Evolutionary conservation across 2,113 vertebrate genomes (phyloP).

Genomic region (Anhinga anhinga): DNA sequence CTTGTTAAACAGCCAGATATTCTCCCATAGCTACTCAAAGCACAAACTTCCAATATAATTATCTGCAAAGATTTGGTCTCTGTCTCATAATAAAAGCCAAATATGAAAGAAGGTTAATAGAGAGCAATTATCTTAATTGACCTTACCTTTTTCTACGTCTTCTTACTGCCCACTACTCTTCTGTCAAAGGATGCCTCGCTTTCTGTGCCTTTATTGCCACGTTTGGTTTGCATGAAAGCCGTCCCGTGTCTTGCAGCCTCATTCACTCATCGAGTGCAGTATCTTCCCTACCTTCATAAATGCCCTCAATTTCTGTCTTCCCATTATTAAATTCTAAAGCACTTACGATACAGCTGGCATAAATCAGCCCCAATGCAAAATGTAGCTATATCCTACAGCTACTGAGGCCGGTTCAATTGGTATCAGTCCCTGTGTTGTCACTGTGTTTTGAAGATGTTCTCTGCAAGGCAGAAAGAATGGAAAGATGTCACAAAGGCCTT

Average conservation of each 20-base stretch:
- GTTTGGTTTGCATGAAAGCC: not conserved
- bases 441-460: not conserved
- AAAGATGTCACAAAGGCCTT: not conserved
- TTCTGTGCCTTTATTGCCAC: not conserved
- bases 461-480: not conserved
- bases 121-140: not conserved
- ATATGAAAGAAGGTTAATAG: not conserved
- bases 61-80: not conserved
- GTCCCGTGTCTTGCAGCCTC: not conserved
- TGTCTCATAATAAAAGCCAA: not conserved
- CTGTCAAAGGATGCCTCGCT: not conserved
- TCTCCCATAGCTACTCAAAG: not conserved
- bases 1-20: not conserved
- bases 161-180: not conserved
- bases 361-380: not conserved
- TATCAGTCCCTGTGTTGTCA: not conserved
- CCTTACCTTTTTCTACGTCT: not conserved
- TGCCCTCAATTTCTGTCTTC: not conserved
- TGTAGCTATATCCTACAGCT: not conserved
- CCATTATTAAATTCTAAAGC: not conserved
- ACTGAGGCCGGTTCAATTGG: not conserved
- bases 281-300: not conserved
- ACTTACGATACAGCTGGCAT: not conserved
- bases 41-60: not conserved
- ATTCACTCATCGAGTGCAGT: not conserved